Percentiles rank a stretch among this genome's conserved stretches.
phyloP scores from a whole-genome alignment of 2,888 invertebrate species.

The Acrobasis consociella region DNA sequence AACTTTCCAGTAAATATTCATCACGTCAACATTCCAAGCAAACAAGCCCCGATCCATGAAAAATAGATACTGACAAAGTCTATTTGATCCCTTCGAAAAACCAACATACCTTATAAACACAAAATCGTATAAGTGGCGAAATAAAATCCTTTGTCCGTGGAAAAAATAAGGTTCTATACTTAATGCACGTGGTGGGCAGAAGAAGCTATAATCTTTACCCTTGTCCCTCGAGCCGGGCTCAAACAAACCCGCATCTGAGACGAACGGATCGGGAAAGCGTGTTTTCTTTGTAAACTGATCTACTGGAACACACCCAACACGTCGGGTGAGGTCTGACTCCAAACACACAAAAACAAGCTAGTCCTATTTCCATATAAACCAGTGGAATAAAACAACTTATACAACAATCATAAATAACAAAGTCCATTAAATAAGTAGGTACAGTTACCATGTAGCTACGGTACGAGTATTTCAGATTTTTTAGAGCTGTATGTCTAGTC shows the following conservation, averaged over 20 bases:
- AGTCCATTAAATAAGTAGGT: too few relatives aligned
- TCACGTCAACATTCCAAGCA: conserved; percentile 9
- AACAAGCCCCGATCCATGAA: conserved; percentile 4
- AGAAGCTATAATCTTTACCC: conserved; percentile 25
- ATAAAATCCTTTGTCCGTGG: conserved; percentile 17
- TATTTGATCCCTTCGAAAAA: conserved; percentile 3
- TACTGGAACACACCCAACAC: conserved; percentile 45
- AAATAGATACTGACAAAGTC: conserved; percentile 10
- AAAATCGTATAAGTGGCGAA: conserved; percentile 15
- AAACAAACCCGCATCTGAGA: conserved; percentile 41
- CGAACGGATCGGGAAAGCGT: conserved; percentile 52
- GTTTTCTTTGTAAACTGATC: conserved; percentile 66
- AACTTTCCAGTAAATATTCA: conserved; percentile 13
- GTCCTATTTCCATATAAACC: conserved; percentile 34
- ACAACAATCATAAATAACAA: neutral
- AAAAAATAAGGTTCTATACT: conserved; percentile 13
- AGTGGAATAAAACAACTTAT: conserved; percentile 25
- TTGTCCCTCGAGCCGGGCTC: conserved; percentile 43
- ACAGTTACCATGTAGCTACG: too few relatives aligned
- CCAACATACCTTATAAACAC: conserved; percentile 10
- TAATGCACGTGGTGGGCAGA: conserved; percentile 7
- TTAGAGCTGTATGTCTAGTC: too few relatives aligned
- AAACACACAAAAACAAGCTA: conserved; percentile 42
- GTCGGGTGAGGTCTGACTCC: conserved; percentile 42
- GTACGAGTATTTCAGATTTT: too few relatives aligned